Conservation (phyloP, 1,140 invertebrate species). For the Lordiphosa mommai region DNA sequence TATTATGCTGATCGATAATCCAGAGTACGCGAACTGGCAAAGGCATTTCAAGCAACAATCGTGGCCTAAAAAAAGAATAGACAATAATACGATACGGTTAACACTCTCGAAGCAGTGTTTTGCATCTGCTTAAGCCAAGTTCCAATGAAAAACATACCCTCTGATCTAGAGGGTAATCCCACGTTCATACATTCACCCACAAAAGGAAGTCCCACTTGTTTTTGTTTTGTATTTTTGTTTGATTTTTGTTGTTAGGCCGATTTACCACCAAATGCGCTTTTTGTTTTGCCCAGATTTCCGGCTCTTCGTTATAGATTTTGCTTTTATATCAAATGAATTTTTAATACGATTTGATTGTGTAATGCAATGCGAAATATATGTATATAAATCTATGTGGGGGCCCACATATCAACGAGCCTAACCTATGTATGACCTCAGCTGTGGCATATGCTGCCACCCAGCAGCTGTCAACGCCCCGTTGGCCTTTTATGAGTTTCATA, state of each 20-base stretch:
- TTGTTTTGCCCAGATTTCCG: constrained; percentile 19
- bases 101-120: too few species aligned
- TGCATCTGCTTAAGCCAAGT: too few species aligned
- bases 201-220: not conserved
- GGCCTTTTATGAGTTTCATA: too few species aligned
- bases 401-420: constrained; percentile 4
- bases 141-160: too few species aligned
- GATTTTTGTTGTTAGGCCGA: not conserved
- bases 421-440: constrained; percentile 46
- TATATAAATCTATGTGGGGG: too few species aligned
- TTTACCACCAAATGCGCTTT: not conserved
- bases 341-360: constrained; percentile 39
- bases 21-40: too few species aligned
- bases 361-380: constrained; percentile 28
- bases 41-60: too few species aligned
- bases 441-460: constrained; percentile 21
- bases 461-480: constrained; percentile 29
- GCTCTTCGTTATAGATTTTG: constrained; percentile 20
- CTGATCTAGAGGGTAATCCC: too few species aligned
- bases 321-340: constrained; percentile 37
- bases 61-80: too few species aligned
- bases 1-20: too few species aligned
- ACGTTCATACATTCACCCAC: too few species aligned
- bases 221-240: not conserved
- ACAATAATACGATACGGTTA: too few species aligned